Evolutionary conservation across 1,140 invertebrate species (phyloP), one percentile per base, ranked within the genome.

Genomic region (Gryllus bimaculatus): DNA sequence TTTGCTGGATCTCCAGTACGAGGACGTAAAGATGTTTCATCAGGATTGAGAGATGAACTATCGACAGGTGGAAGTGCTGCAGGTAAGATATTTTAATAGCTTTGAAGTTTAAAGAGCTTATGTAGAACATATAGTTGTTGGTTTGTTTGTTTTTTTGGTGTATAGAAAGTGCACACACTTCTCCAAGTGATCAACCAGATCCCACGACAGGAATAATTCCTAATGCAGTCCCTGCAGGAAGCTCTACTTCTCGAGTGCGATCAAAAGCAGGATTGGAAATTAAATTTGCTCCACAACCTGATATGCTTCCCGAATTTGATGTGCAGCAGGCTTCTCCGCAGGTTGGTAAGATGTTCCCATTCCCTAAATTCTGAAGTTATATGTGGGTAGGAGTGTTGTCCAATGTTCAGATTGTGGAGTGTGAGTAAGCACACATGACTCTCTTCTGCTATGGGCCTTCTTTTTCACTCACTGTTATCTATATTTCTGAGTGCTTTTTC

Each of bases 261-360:
- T 79, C 78, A 73, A 79, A 54, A 21, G 80, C 81, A 8, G 80
- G 79, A 8, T 48, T 73, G 18, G 78, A 79, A 18, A 79, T 49
- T 20, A 79, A 79, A 49, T 75, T 79, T 18, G 20, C 20, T 8
- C 76, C 82, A 39, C 39, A 84, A 12, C 85, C 86, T 0, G 87
- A 88, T 73, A 88, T 88, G 85, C 84, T 87, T 48, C 85, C 86
- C 21, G 86, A 87, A 66, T 84, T 84, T 77, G 88, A 89, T 81
- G 83, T 84, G 39, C 85, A 86, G 80, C 86, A 80, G 83, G 80
- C 81, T 79, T 80, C 81, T 15, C 81, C 81, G 13, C 78, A 79
- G 78, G 78, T 78, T 48, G 39, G 78, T 79, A 49, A 13, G 13
- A 15, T 77, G 76, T 75, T n/a, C 0, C 20, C 20, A 21, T 75